A percentile compares a stretch with the other conserved stretches of the same genome.
These are phyloP conservation scores for Pedetes capensis DNA, from an alignment of 2,113 vertebrate species.

Conservation along the genomic window DNA sequence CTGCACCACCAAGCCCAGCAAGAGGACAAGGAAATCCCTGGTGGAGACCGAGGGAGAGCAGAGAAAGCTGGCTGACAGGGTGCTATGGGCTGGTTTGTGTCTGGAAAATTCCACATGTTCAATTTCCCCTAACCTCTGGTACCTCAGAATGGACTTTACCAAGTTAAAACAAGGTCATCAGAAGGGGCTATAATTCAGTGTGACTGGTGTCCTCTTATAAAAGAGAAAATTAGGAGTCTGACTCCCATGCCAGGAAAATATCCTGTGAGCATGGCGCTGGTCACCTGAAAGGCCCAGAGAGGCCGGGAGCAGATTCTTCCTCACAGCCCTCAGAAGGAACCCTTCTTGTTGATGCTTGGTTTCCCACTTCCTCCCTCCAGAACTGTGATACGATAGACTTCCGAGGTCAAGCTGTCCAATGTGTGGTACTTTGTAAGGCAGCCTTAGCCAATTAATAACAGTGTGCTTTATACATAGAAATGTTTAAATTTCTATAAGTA, in stretches of 20 bases:
- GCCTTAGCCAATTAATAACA: background rate
- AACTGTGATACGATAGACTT: background rate
- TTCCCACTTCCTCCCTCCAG: background rate
- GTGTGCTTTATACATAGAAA: background rate
- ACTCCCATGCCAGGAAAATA: background rate
- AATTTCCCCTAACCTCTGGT: background rate
- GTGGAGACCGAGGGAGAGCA: background rate
- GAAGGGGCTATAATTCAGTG: background rate
- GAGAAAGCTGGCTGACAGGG: background rate
- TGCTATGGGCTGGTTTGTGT: background rate
- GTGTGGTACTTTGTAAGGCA: background rate
- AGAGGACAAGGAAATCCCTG: background rate
- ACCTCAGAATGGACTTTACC: background rate
- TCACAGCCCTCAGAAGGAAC: background rate
- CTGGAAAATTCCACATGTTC: background rate
- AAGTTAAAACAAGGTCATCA: background rate
- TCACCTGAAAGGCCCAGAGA: background rate
- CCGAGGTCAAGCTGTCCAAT: background rate
- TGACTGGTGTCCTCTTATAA: background rate
- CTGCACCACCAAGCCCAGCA: background rate
- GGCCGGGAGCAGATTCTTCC: background rate
- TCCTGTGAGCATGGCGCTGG: fast-evolving
- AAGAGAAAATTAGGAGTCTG: background rate
- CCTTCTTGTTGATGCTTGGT: fast-evolving
- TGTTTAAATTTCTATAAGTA: background rate